Base-by-base conservation (phyloP, 2,888 invertebrate species). In the Spialia ferax region DNA sequence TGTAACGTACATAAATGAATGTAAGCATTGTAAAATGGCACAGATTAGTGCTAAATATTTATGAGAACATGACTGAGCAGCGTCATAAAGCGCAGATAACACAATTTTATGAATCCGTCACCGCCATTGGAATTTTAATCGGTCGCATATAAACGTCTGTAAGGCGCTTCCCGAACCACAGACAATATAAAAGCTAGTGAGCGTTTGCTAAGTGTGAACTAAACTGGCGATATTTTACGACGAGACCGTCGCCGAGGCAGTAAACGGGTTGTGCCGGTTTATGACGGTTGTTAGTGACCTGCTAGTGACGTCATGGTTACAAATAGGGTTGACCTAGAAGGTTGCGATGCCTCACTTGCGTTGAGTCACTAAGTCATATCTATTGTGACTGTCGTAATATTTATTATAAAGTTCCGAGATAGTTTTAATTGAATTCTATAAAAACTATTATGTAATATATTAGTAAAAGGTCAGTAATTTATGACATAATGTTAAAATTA, bases 171-270 rank as follows among this genome's bases (percentile, higher is more conserved):
- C 13, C 52, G 23, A 52, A 52, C 52, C 45, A 32, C 22, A 52
- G 61, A 52, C 54, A 63, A 42, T 38, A 62, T 52, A 55, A 42
- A 73, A 74, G 72, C 75, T 71, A 74, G 72, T 77, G 72, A 73
- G 71, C 63, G 71, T 77, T 75, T 77, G 81, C 87, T 84, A 83
- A 88, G 87, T 87, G 90, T 84, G 86, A 86, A 88, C 87, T 88
- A 87, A 87, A 92, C 91, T 90, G 89, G 86, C 80, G 88, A 91
- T 91, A 89, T 88, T 92, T 93, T 91, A 93, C 87, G 91, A 87
- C 75, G 72, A 69, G 75, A 84, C 84, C 88, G 88, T 91, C 88
- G 88, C 87, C 73, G 74, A 74, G 80, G 79, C 82, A 83, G 87
- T 91, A 90, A 91, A 91, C 79, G 80, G 81, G 82, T 77, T 81